Percentiles rank a stretch among this genome's conserved stretches.
These are phyloP conservation scores for Idaea biselata DNA, from an alignment of 2,888 invertebrate species.

Conservation along the genomic window DNA sequence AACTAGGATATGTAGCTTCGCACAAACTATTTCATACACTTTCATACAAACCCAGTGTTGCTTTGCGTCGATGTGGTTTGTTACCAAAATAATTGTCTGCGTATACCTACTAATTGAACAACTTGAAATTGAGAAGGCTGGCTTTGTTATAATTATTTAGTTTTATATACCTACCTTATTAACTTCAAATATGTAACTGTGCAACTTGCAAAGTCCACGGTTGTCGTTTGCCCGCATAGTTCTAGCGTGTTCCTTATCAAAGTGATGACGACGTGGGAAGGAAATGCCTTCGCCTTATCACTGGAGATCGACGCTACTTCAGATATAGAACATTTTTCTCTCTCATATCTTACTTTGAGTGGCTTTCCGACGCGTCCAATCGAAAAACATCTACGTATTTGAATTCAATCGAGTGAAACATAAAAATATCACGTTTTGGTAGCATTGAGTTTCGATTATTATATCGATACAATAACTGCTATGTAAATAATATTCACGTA, in stretches of 20 bases:
- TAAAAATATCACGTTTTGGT: neutral
- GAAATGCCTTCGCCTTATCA: neutral
- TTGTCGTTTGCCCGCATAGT: neutral
- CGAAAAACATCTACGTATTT: neutral
- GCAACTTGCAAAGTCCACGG: neutral
- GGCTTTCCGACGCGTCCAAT: neutral
- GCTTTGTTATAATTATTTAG: no score
- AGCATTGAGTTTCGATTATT: neutral
- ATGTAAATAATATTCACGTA: neutral
- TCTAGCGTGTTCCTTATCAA: neutral
- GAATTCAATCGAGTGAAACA: neutral
- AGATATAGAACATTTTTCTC: neutral
- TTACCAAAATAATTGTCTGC: no score
- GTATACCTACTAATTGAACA: no score
- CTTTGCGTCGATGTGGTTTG: no score
- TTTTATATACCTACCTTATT: no score
- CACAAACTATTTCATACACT: no score
- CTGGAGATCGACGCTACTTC: neutral
- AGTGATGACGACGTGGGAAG: neutral
- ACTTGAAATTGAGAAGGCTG: no score
- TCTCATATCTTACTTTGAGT: neutral
- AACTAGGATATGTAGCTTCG: no score
- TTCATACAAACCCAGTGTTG: no score
- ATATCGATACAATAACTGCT: neutral
- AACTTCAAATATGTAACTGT: neutral